Evolutionary conservation across 2,113 vertebrate species (phyloP).

Genomic region (Lipotes vexillifer): DNA sequence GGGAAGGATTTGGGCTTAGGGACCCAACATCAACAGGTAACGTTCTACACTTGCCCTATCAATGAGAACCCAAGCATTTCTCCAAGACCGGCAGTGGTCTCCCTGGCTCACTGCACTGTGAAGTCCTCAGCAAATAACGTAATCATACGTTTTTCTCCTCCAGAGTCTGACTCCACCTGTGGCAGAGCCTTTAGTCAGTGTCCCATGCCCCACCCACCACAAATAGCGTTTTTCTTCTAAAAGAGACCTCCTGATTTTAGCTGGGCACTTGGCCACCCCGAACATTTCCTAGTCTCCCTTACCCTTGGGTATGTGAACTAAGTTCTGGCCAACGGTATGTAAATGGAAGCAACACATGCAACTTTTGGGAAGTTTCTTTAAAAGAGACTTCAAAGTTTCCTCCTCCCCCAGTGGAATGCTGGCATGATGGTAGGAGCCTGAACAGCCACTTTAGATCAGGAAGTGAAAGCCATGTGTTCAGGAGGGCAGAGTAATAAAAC

Average conservation of each 20-base stretch:
- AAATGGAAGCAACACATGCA: neutral
- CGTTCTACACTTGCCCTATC: neutral
- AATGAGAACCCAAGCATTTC: neutral
- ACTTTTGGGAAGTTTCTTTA: neutral
- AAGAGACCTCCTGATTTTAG: neutral
- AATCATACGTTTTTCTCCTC: neutral
- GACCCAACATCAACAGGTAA: neutral
- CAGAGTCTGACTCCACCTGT: neutral
- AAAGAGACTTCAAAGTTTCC: neutral
- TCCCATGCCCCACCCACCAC: neutral
- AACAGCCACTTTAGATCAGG: neutral
- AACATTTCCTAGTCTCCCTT: neutral
- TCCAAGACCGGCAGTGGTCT: neutral
- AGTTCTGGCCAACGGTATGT: neutral
- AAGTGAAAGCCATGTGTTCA: neutral
- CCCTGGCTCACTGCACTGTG: neutral
- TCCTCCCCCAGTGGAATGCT: neutral
- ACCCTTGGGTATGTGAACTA: neutral
- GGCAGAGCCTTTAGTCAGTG: neutral
- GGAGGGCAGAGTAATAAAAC: neutral
- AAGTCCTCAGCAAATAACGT: neutral
- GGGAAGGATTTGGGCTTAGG: neutral
- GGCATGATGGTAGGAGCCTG: neutral
- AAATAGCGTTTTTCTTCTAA: neutral
- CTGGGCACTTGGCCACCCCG: neutral